phyloP scores from a whole-genome alignment of 35 echinoderm and acorn worm genomes.

The Anneissia japonica region DNA sequence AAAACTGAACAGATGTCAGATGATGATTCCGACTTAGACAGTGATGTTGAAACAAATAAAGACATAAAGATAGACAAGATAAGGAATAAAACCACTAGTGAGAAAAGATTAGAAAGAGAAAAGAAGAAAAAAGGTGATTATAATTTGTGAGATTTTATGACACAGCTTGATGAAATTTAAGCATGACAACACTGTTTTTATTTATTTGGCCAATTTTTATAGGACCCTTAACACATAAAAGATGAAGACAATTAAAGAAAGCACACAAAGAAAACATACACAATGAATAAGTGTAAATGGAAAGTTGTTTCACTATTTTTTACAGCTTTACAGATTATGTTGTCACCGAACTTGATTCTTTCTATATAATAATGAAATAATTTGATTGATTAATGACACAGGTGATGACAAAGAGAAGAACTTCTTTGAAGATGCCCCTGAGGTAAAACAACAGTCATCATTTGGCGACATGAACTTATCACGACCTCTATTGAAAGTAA shows the following conservation, averaged over 20 bases:
- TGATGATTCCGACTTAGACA: slow-evolving; percentile 12
- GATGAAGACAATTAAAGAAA: no score
- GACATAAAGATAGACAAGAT: slow-evolving; percentile 46
- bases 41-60: slow-evolving; percentile 6
- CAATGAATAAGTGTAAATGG: no score
- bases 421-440: slow-evolving; percentile 56
- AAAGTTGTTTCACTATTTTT: no score
- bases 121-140: slow-evolving; percentile 56
- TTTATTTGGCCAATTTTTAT: no score
- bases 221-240: no score
- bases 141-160: not conserved
- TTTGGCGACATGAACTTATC: slow-evolving; percentile 97
- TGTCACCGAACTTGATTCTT: no score
- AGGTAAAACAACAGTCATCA: slow-evolving; percentile 2
- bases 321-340: no score
- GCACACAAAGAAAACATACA: no score
- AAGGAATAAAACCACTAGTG: slow-evolving; percentile 65
- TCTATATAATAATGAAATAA: no score
- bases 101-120: slow-evolving; percentile 75
- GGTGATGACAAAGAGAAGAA: slow-evolving; percentile 39
- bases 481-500: slow-evolving; percentile 83
- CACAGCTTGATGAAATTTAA: no score
- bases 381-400: no score
- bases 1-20: not conserved
- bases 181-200: no score